A percentile compares a stretch with the other conserved stretches of the same genome.
Evolutionary conservation across 2,113 vertebrate genomes (phyloP).

Genomic region (Triplophysa rosa): DNA sequence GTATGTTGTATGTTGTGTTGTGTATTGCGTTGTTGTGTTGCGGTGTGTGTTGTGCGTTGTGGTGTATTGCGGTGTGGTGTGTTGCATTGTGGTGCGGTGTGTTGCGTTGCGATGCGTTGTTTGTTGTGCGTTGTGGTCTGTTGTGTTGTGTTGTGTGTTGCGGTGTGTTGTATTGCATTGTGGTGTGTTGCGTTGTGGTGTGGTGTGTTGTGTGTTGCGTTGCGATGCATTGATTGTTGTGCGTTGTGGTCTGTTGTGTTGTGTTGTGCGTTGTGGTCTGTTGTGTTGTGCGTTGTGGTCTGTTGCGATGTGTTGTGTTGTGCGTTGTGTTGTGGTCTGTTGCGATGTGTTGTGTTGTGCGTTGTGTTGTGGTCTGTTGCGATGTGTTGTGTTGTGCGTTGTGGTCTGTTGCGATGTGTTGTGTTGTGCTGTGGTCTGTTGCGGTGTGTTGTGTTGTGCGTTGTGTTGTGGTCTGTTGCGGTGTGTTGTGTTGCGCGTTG

Average conservation of each 20-base stretch:
- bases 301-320: too few relatives aligned
- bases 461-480: too few relatives aligned
- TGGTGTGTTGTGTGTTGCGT: slow-evolving; percentile 35
- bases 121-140: slow-evolving; percentile 5
- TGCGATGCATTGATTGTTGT: too few relatives aligned
- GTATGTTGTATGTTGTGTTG: slow-evolving; percentile 21
- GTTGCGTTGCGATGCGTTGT: slow-evolving; percentile 7
- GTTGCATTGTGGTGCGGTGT: slow-evolving; percentile 3
- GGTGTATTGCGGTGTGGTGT: neutral
- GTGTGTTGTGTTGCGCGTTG: neutral
- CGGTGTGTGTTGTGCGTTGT: neutral
- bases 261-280: too few relatives aligned
- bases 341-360: neutral
- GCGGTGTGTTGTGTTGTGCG: too few relatives aligned
- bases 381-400: too few relatives aligned
- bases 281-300: too few relatives aligned
- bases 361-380: too few relatives aligned
- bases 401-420: neutral
- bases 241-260: neutral
- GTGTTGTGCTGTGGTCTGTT: too few relatives aligned
- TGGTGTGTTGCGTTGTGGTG: neutral
- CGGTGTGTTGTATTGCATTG: slow-evolving; percentile 18
- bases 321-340: too few relatives aligned
- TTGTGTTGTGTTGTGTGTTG: neutral
- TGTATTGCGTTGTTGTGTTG: slow-evolving; percentile 14